These are phyloP conservation scores for Samia ricini DNA, from an alignment of 1,140 invertebrate species.

Conservation along the genomic window DNA sequence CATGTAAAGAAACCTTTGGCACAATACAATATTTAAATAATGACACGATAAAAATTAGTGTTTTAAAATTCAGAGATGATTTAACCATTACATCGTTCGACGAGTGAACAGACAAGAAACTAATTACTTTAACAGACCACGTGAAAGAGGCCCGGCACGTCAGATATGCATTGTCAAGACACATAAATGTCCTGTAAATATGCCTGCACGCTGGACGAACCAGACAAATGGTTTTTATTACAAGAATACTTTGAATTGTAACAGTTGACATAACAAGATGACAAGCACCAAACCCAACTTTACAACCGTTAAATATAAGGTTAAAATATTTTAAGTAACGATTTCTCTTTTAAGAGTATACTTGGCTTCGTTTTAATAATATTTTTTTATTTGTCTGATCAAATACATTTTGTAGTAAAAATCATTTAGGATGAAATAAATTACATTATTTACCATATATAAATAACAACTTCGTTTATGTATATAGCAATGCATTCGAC, in stretches of 20 bases:
- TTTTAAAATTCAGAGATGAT: background rate
- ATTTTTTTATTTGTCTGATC: background rate
- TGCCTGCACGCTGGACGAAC: constrained; percentile 8
- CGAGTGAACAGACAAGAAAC: constrained; percentile 22
- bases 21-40: background rate
- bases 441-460: background rate
- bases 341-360: background rate
- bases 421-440: background rate
- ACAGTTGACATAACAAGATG: background rate
- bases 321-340: background rate
- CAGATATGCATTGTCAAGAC: constrained; percentile 25
- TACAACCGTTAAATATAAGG: background rate
- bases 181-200: constrained; percentile 26
- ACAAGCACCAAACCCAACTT: background rate
- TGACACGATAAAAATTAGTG: background rate
- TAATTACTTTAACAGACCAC: constrained; percentile 34
- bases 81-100: background rate
- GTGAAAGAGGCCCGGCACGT: constrained; percentile 23
- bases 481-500: too few relatives aligned
- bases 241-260: constrained; percentile 11
- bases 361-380: background rate
- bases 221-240: constrained; percentile 13
- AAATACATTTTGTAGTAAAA: background rate
- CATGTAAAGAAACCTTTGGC: constrained; percentile 5
- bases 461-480: too few relatives aligned